These are phyloP conservation scores for Drosophila dives DNA, from an alignment of 2,888 invertebrate species.

Conservation along the genomic window DNA sequence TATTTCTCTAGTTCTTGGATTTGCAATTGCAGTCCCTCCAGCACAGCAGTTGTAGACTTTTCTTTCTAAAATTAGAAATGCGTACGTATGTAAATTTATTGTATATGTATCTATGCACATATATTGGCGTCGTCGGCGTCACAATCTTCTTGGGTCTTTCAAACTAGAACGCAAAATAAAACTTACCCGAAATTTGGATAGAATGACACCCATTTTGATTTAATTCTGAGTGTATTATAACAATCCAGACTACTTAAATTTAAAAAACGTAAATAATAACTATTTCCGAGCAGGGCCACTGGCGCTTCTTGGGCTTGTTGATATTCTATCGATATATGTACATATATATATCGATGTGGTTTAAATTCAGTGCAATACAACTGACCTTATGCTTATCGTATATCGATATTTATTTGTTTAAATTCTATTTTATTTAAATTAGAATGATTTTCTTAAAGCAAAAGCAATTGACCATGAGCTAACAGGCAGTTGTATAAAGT, in stretches of 20 bases:
- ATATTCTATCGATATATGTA: conserved; percentile 33
- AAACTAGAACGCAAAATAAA: not conserved
- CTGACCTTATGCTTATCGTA: not conserved
- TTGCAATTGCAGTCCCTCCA: conserved; percentile 91
- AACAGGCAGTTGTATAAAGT: not conserved
- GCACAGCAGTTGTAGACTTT: conserved; percentile 85
- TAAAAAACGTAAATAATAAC: conserved; percentile 55
- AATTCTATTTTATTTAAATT: not conserved
- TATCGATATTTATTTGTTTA: conserved; percentile 17
- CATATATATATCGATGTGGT: not conserved
- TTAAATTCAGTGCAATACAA: not conserved
- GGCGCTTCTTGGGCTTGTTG: conserved; percentile 51
- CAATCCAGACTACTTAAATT: conserved; percentile 53
- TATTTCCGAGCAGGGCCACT: conserved; percentile 46
- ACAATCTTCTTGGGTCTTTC: conserved; percentile 5
- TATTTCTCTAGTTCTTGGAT: conserved; percentile 93
- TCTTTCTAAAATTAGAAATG: conserved; percentile 85
- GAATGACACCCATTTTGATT: conserved; percentile 87
- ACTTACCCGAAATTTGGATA: conserved; percentile 90
- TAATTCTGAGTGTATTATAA: conserved; percentile 15
- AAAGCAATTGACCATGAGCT: not conserved
- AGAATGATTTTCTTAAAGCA: not conserved
- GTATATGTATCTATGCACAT: conserved; percentile 23
- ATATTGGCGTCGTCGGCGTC: conserved; percentile 33
- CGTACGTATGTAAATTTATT: conserved; percentile 44